Evolutionary conservation across 2,888 invertebrate genomes (phyloP).

Genomic region (Schizaphis graminum): DNA sequence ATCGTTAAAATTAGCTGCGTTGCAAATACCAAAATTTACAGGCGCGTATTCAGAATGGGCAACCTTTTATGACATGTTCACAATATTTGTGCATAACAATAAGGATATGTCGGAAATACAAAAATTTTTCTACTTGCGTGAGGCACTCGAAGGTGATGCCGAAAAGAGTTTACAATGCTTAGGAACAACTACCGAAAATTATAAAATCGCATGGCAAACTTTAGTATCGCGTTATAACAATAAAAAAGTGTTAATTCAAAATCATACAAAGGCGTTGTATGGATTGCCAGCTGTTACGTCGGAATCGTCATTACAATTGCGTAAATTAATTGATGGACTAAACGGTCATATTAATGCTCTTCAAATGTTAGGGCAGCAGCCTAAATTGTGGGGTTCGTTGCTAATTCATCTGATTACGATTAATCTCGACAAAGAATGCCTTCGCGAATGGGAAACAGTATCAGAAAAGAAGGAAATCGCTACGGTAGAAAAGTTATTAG

Average conservation of each 20-base stretch:
- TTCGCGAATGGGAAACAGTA: neutral
- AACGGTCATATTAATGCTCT: slow-evolving; percentile 7
- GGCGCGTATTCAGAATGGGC: neutral
- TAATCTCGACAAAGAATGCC: neutral
- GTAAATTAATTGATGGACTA: neutral
- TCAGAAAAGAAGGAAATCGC: neutral
- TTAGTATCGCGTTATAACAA: neutral
- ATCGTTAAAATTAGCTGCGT: neutral
- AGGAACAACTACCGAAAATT: neutral
- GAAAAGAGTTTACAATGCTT: neutral
- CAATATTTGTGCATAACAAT: neutral
- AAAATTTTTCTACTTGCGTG: neutral
- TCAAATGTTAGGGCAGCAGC: neutral
- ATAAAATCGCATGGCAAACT: neutral
- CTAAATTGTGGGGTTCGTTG: neutral
- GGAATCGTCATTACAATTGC: neutral
- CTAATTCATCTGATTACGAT: neutral
- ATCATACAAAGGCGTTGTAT: neutral
- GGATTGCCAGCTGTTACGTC: neutral
- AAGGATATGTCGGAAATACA: neutral
- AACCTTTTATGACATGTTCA: neutral
- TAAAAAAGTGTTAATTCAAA: neutral
- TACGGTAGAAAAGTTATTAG: neutral
- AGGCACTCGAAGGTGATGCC: neutral
- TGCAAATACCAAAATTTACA: neutral